These are phyloP conservation scores for Macrochelys suwanniensis DNA, from an alignment of 2,797 vertebrate genomes.

Conservation along the genomic window DNA sequence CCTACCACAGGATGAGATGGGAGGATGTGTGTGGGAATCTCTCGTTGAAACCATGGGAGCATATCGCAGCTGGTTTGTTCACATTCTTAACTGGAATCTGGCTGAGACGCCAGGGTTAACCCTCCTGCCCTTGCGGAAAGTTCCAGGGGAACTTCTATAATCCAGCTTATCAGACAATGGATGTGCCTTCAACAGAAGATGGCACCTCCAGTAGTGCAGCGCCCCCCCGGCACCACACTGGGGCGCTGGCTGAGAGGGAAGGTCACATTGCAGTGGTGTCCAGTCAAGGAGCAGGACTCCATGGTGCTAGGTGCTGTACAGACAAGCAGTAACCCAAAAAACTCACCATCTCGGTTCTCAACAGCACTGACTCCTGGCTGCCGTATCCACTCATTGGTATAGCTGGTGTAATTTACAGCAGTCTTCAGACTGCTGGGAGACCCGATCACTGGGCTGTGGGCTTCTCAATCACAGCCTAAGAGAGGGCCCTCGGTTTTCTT, in stretches of 20 bases:
- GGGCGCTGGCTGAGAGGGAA: neutral
- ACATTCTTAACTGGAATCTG: slow-evolving; percentile 34
- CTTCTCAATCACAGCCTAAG: slow-evolving; percentile 3
- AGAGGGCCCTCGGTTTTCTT: neutral
- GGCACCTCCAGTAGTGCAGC: slow-evolving; percentile 6
- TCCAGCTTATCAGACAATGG: neutral
- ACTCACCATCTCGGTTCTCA: neutral
- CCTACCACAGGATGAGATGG: slow-evolving; percentile 15
- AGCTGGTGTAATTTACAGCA: neutral
- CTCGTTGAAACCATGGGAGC: slow-evolving; percentile 66
- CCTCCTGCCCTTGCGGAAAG: neutral
- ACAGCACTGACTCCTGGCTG: neutral
- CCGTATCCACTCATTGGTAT: neutral
- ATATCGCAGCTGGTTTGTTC: slow-evolving; percentile 23
- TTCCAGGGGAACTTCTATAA: slow-evolving; percentile 36
- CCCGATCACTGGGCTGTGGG: neutral
- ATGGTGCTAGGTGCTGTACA: neutral
- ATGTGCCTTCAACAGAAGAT: neutral
- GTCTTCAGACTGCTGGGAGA: neutral
- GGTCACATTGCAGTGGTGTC: accelerated
- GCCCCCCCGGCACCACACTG: accelerated
- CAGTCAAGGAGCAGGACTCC: neutral
- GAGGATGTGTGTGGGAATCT: slow-evolving; percentile 39
- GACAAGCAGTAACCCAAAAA: neutral
- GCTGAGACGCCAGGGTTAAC: slow-evolving; percentile 46